These are phyloP conservation scores for Drosophila imparisetae DNA, from an alignment of 2,888 invertebrate genomes.

Conservation along the genomic window DNA sequence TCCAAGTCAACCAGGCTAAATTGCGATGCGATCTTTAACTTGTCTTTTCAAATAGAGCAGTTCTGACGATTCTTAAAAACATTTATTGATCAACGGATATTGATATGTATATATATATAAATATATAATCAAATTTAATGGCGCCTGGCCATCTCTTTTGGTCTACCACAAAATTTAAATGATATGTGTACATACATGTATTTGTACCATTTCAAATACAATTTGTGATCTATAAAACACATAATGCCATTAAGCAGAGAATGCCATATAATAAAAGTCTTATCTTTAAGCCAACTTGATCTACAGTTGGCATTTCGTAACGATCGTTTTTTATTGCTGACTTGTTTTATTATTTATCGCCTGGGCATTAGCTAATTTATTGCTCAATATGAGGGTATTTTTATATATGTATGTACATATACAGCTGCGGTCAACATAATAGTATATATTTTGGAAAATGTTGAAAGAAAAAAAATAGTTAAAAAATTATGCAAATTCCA, in stretches of 20 bases:
- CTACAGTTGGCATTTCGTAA: background rate
- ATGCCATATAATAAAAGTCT: background rate
- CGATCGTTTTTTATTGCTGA: background rate
- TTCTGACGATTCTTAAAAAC: background rate
- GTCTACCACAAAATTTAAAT: background rate
- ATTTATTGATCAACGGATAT: background rate
- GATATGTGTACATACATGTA: background rate
- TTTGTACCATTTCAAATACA: background rate
- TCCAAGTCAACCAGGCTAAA: background rate
- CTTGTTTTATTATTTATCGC: background rate
- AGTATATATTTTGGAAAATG: no score
- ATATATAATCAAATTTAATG: background rate
- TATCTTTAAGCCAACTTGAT: background rate
- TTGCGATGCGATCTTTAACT: background rate
- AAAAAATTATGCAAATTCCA: no score
- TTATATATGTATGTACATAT: background rate
- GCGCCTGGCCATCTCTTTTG: background rate
- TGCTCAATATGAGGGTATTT: background rate
- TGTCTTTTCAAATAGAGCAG: background rate
- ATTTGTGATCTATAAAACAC: background rate
- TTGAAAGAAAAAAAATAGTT: no score
- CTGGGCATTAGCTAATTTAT: background rate
- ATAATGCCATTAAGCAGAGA: background rate
- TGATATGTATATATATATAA: background rate
- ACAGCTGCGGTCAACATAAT: no score